These are phyloP conservation scores for Hyles vespertilio DNA, from an alignment of 1,140 invertebrate species.

Conservation along the genomic window DNA sequence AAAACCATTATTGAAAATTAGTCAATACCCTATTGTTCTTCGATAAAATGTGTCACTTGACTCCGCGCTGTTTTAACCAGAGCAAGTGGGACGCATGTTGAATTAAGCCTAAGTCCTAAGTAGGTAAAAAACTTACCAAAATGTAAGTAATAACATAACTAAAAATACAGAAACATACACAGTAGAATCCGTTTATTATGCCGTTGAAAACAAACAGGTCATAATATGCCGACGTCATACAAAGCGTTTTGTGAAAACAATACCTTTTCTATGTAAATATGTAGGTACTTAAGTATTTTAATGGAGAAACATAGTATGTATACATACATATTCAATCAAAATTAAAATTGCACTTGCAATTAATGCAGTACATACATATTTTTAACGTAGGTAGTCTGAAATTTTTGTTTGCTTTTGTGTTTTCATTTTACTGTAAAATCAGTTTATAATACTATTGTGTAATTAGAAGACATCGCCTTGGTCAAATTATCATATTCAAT, in stretches of 20 bases:
- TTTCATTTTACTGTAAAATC: slow-evolving; percentile 17
- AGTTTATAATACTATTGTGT: too few relatives aligned
- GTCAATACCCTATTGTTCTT: too few relatives aligned
- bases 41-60: too few relatives aligned
- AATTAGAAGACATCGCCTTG: slow-evolving; percentile 21
- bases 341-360: background rate
- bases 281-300: background rate
- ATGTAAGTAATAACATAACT: too few relatives aligned
- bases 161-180: too few relatives aligned
- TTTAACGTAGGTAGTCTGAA: background rate
- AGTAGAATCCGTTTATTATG: too few relatives aligned
- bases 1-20: too few relatives aligned
- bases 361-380: background rate
- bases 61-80: too few relatives aligned
- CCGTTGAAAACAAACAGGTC: slow-evolving; percentile 8
- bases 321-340: background rate
- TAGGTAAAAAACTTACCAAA: too few relatives aligned
- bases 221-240: slow-evolving; percentile 7
- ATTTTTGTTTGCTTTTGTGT: slow-evolving; percentile 2
- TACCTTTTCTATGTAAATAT: background rate
- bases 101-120: too few relatives aligned
- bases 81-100: too few relatives aligned
- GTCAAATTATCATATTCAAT: slow-evolving; percentile 32
- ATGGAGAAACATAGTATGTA: background rate
- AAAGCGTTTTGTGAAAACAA: slow-evolving; percentile 4